Evolutionary conservation across 2,113 vertebrate species (phyloP), one percentile per base, ranked within the genome.

Genomic region (Nycticorax nycticorax): DNA sequence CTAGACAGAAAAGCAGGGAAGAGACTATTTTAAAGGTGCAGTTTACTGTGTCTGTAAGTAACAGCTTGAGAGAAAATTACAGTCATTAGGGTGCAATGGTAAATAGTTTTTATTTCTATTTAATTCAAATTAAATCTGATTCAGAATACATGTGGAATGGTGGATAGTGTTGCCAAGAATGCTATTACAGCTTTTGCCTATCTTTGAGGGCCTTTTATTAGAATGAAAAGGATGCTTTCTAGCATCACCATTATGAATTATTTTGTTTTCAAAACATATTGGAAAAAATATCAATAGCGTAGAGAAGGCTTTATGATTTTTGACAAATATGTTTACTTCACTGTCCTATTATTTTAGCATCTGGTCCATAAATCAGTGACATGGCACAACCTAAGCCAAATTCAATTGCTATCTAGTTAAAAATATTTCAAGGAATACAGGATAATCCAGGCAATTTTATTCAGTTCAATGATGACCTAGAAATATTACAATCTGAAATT

Each of bases 51-150:
- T 74, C 84, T 97, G 60, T 97, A 97, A 98, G 89, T 93, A 97
- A 95, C 92, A 98, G 96, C 87, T 97, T 97, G 95, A 94, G 50
- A 90, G 95, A 96, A 97, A 98, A 98, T 98, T 95, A 83, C 35
- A 97, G 88, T 91, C 88, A 93, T 98, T 96, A 96, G 91, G 57
- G 47, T 90, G 33, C 47, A 96, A 84, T 85, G 50, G 79, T 93
- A 97, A 97, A 97, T 95, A 89, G 69, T 76, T 96, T 97, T 97
- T 96, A 97, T 95, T 97, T 97, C 88, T 96, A 67, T 97, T 97
- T 96, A 96, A 95, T 95, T 97, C 60, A 94, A 95, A 97, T 97
- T 98, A 97, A 97, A 93, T 96, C 55, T 85, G 57, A 88, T 95
- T 95, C 96, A 96, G 85, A 91, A 90, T 95, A 93, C 33, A 83